Conservation (phyloP, 1,140 invertebrate species). For the Bombus turneri region DNA sequence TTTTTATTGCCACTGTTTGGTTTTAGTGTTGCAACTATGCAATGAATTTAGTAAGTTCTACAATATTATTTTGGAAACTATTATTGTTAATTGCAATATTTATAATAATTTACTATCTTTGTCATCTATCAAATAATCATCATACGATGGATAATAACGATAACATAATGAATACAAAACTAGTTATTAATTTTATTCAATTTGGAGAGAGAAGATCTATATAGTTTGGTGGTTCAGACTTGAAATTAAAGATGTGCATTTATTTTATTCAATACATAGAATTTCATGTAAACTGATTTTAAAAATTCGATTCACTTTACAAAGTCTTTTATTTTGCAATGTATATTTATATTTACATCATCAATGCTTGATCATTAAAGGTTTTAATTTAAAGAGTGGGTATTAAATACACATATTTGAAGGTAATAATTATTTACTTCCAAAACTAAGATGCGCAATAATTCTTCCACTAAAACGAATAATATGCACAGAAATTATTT, state of each 20-base stretch:
- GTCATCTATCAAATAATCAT: background rate
- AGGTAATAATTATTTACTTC: slow-evolving; percentile 17
- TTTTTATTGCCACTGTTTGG: no score
- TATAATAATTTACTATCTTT: background rate
- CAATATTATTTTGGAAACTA: background rate
- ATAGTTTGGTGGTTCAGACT: background rate
- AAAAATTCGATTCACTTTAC: background rate
- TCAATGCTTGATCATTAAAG: background rate
- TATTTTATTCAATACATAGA: background rate
- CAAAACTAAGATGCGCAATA: background rate
- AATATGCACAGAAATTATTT: background rate
- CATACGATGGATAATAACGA: background rate
- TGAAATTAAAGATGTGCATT: background rate
- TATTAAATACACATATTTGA: background rate
- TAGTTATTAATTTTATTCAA: background rate
- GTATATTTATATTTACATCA: background rate
- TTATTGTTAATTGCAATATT: background rate
- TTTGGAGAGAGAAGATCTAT: background rate
- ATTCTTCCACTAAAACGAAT: background rate
- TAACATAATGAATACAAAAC: background rate
- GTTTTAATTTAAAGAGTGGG: background rate
- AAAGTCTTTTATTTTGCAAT: background rate
- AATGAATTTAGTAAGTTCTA: no score
- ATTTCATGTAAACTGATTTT: background rate
- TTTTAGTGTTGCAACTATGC: no score